Conservation (phyloP, 1,140 invertebrate genomes). For the Drosophila pseudoobscura region DNA sequence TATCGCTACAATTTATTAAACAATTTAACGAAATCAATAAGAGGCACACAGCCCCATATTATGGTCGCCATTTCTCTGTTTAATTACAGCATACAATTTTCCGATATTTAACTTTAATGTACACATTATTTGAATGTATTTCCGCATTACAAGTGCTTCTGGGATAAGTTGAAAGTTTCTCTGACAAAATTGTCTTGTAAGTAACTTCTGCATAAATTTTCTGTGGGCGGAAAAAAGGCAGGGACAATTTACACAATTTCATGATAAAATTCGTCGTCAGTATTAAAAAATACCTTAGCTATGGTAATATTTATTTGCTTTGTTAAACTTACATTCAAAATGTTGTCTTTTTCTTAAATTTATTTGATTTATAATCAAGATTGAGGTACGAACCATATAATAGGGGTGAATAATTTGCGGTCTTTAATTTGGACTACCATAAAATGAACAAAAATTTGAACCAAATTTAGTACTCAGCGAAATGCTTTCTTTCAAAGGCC, state of each 20-base stretch:
- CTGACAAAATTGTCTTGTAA: conserved; percentile 41
- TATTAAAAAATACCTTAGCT: conserved; percentile 16
- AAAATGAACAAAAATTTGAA: too few species aligned
- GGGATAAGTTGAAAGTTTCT: conserved; percentile 33
- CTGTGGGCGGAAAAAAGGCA: conserved; percentile 27
- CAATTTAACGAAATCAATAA: conserved; percentile 13
- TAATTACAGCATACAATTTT: conserved; percentile 24
- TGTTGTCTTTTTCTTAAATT: not conserved
- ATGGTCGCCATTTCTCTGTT: conserved; percentile 30
- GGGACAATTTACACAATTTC: conserved; percentile 39
- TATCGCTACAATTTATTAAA: not conserved
- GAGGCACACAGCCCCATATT: not conserved
- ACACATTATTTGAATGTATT: conserved; percentile 32
- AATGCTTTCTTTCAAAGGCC: too few species aligned
- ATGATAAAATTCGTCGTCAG: conserved; percentile 11
- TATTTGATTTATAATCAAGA: not conserved
- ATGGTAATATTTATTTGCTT: conserved; percentile 44
- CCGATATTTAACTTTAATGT: conserved; percentile 28
- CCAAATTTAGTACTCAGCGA: too few species aligned
- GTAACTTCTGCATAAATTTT: conserved; percentile 57
- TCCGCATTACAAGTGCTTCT: conserved; percentile 6
- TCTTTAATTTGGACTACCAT: too few species aligned
- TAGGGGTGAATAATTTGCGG: too few species aligned
- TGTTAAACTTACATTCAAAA: conserved; percentile 13
- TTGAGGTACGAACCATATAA: too few species aligned